Evolutionary conservation across 2,888 invertebrate species (phyloP).

Genomic region (Carabus problematicus): DNA sequence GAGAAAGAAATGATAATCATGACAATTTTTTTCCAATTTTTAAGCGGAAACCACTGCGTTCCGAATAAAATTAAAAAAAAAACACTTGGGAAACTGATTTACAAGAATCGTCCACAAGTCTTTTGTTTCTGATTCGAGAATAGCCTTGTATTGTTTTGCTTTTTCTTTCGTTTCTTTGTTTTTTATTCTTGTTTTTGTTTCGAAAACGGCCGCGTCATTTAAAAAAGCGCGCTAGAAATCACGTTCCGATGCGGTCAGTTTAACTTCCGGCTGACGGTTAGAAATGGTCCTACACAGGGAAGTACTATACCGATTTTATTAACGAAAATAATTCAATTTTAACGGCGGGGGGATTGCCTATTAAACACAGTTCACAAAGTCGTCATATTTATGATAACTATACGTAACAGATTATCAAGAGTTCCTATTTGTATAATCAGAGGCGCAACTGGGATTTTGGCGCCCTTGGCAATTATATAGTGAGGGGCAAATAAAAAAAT

Average conservation of each 20-base stretch:
- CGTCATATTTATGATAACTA: too few relatives aligned
- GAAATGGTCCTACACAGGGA: slow-evolving; percentile 26
- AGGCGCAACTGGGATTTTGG: too few relatives aligned
- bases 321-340: too few relatives aligned
- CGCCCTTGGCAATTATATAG: too few relatives aligned
- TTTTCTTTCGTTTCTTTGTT: slow-evolving; percentile 16
- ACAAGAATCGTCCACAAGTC: slow-evolving; percentile 25
- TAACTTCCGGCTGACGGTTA: slow-evolving; percentile 44
- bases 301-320: neutral
- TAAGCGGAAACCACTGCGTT: slow-evolving; percentile 25
- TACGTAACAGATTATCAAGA: too few relatives aligned
- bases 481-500: too few relatives aligned
- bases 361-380: too few relatives aligned
- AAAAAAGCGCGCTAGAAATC: slow-evolving; percentile 44
- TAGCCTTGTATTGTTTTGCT: slow-evolving; percentile 21
- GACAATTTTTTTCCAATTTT: slow-evolving; percentile 7
- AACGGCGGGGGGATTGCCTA: too few relatives aligned
- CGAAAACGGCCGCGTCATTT: slow-evolving; percentile 35
- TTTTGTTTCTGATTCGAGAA: slow-evolving; percentile 26
- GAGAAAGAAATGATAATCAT: neutral
- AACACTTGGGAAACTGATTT: slow-evolving; percentile 31
- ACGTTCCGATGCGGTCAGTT: slow-evolving; percentile 44
- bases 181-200: slow-evolving; percentile 11
- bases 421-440: too few relatives aligned
- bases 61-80: too few relatives aligned